Evolutionary conservation across 2,113 vertebrate species (phyloP).

Genomic region (Lagenorhynchus albirostris): DNA sequence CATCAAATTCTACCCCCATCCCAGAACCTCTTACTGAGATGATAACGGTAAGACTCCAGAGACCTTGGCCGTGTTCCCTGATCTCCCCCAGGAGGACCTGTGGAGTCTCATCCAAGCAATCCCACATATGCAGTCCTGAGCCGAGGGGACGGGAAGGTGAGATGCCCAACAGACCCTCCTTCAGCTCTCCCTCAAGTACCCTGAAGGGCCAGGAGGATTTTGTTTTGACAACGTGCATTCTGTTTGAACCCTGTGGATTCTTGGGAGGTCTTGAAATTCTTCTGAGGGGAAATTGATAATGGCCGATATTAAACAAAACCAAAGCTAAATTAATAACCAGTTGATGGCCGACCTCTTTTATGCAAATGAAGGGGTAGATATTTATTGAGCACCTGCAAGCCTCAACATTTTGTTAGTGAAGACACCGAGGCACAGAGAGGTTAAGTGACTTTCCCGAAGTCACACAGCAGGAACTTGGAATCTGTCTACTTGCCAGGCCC

Average conservation of each 20-base stretch:
- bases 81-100: background rate
- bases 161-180: background rate
- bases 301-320: background rate
- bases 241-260: conserved; percentile 18
- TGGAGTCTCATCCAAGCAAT: conserved; percentile 1
- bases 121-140: background rate
- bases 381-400: background rate
- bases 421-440: background rate
- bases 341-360: background rate
- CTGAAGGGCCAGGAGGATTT: background rate
- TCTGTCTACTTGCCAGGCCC: background rate
- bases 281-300: background rate
- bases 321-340: background rate
- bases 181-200: background rate
- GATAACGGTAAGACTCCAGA: background rate
- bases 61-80: background rate
- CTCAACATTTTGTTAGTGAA: background rate
- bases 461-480: background rate
- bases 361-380: background rate
- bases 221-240: background rate
- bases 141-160: background rate
- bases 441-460: background rate
- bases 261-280: background rate
- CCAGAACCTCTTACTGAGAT: background rate
- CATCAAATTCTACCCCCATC: background rate